These are phyloP conservation scores for Dolichotis patagonum DNA, from an alignment of 2,113 vertebrate species.

Conservation along the genomic window DNA sequence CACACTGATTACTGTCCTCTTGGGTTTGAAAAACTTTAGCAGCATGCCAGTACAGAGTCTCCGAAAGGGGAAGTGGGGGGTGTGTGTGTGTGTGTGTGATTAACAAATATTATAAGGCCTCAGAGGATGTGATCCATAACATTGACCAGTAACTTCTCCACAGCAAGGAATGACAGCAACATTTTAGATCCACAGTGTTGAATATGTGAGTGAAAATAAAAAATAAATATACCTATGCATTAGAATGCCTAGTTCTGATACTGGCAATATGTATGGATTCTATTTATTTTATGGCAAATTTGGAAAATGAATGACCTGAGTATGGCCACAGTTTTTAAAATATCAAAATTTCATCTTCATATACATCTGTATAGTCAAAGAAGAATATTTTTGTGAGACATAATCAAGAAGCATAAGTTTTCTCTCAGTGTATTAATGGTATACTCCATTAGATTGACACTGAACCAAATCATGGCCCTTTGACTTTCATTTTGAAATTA, in stretches of 20 bases:
- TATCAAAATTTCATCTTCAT: not conserved
- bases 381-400: slow-evolving; percentile 48
- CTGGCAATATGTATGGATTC: not conserved
- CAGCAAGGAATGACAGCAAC: not conserved
- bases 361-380: not conserved
- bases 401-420: not conserved
- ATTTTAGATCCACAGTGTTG: not conserved
- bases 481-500: slow-evolving; percentile 52
- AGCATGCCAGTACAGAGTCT: not conserved
- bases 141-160: not conserved
- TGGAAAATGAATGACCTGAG: not conserved
- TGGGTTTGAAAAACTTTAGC: not conserved
- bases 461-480: not conserved
- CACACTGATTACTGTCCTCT: not conserved
- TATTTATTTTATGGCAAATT: slow-evolving; percentile 22
- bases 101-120: not conserved
- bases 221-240: not conserved
- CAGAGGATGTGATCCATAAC: not conserved
- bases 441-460: not conserved
- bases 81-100: not conserved
- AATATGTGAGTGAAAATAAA: not conserved
- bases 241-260: not conserved
- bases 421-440: not conserved
- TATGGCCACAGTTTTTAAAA: slow-evolving; percentile 26
- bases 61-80: not conserved